Percentiles rank a stretch among this genome's conserved stretches.
These are phyloP conservation scores for Xiphophorus birchmanni DNA, from an alignment of 2,797 vertebrate genomes.

Conservation along the genomic window DNA sequence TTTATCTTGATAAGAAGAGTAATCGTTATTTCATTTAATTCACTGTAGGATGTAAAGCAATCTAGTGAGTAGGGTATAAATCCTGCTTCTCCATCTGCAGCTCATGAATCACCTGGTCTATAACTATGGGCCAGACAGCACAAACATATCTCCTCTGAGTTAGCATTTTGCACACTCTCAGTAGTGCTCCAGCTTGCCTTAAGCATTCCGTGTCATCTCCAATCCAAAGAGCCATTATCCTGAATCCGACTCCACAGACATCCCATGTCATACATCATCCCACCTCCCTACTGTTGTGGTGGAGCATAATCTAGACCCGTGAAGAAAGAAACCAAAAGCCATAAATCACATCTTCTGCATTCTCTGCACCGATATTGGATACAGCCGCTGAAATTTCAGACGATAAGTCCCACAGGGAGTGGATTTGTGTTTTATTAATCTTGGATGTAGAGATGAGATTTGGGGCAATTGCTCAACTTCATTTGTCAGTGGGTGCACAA, in stretches of 20 bases:
- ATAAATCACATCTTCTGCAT: slow-evolving; percentile 40
- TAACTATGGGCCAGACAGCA: slow-evolving; percentile 22
- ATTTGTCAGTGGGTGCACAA: slow-evolving; percentile 1
- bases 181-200: slow-evolving; percentile 23
- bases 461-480: slow-evolving; percentile 20
- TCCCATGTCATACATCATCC: slow-evolving; percentile 38
- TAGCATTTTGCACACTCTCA: slow-evolving; percentile 39
- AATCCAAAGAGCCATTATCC: slow-evolving; percentile 42
- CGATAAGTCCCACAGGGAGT: slow-evolving; percentile 44
- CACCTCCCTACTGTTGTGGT: slow-evolving; percentile 6
- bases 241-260: background rate
- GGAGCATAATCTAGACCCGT: slow-evolving; percentile 19
- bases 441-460: slow-evolving; percentile 36
- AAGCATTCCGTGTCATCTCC: slow-evolving; percentile 26
- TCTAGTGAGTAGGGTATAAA: slow-evolving; percentile 38
- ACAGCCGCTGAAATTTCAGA: slow-evolving; percentile 37
- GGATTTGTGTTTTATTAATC: slow-evolving; percentile 37
- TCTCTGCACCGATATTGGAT: slow-evolving; percentile 22
- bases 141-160: slow-evolving; percentile 39
- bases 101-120: slow-evolving; percentile 47
- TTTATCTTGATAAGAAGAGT: slow-evolving; percentile 11
- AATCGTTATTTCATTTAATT: slow-evolving; percentile 9
- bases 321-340: slow-evolving; percentile 22
- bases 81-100: slow-evolving; percentile 17
- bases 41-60: slow-evolving; percentile 34